These are phyloP conservation scores for Zaprionus obscuricornis DNA, from an alignment of 2,888 invertebrate genomes.

Conservation along the genomic window DNA sequence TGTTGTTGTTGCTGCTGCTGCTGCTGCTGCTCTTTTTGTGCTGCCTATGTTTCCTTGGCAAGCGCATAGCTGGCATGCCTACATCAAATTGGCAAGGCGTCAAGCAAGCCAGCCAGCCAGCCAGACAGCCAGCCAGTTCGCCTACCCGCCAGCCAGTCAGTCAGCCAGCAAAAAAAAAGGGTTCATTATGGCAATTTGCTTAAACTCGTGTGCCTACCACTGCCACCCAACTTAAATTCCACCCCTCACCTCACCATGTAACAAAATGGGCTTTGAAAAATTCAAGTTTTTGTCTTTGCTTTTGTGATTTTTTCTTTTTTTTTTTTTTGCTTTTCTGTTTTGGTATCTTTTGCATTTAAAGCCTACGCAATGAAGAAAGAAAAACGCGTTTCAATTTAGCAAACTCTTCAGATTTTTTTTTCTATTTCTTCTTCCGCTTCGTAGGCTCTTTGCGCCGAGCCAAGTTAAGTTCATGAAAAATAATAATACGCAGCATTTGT, in stretches of 20 bases:
- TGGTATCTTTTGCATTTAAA: slow-evolving; percentile 49
- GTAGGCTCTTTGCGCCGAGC: slow-evolving; percentile 52
- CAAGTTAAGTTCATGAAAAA: slow-evolving; percentile 62
- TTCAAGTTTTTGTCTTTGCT: slow-evolving; percentile 54
- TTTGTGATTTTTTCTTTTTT: slow-evolving; percentile 21
- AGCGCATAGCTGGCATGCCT: slow-evolving; percentile 62
- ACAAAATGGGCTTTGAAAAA: slow-evolving; percentile 20
- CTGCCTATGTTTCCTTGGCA: slow-evolving; percentile 61
- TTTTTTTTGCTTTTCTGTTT: background rate
- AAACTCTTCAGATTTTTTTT: slow-evolving; percentile 15
- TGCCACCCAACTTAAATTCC: no score
- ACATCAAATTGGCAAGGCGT: slow-evolving; percentile 78
- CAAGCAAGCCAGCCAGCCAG: slow-evolving; percentile 50
- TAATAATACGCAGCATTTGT: slow-evolving; percentile 74
- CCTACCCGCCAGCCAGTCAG: slow-evolving; percentile 30
- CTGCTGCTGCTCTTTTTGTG: background rate
- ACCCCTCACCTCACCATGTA: background rate
- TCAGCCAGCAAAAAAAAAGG: slow-evolving; percentile 58
- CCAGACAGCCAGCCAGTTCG: slow-evolving; percentile 43
- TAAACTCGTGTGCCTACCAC: slow-evolving; percentile 57
- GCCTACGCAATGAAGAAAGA: slow-evolving; percentile 53
- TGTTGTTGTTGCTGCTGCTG: background rate
- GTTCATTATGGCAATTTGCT: slow-evolving; percentile 78
- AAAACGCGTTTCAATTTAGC: slow-evolving; percentile 50
- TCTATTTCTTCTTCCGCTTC: slow-evolving; percentile 2